Evolutionary conservation across 2,797 vertebrate genomes (phyloP).

Genomic region (Xyrichtys novacula): DNA sequence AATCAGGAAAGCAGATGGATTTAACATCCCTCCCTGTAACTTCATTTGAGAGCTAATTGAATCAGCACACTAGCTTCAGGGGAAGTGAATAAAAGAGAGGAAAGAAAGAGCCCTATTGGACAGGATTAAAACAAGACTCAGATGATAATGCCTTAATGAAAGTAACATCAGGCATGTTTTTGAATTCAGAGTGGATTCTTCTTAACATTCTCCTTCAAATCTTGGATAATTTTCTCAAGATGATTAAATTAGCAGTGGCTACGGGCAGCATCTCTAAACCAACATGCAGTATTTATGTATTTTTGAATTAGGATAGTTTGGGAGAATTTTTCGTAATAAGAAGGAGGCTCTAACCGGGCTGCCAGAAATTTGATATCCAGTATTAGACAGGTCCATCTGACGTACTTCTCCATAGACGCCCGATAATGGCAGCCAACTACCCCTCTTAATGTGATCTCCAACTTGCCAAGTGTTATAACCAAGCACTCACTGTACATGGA

Average conservation of each 20-base stretch:
- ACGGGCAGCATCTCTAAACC: conserved; percentile 17
- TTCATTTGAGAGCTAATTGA: conserved; percentile 79
- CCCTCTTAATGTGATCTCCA: conserved; percentile 9
- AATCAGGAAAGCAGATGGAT: conserved; percentile 75
- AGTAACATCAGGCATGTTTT: conserved; percentile 62
- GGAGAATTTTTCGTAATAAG: neutral
- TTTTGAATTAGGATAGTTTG: conserved; percentile 13
- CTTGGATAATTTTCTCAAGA: conserved; percentile 48
- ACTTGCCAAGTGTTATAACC: conserved; percentile 36
- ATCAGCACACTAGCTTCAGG: conserved; percentile 75
- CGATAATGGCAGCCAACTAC: conserved; percentile 35
- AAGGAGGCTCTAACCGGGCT: conserved; percentile 9
- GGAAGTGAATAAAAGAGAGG: conserved; percentile 69
- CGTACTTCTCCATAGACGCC: conserved; percentile 13
- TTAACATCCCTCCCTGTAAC: conserved; percentile 70
- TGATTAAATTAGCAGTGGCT: conserved; percentile 34
- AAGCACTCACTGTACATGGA: conserved; percentile 1
- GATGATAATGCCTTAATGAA: conserved; percentile 62
- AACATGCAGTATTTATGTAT: conserved; percentile 21
- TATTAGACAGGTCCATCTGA: conserved; percentile 28
- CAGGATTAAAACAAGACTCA: conserved; percentile 64
- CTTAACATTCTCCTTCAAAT: conserved; percentile 49
- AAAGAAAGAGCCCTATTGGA: conserved; percentile 64
- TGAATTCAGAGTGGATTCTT: conserved; percentile 51
- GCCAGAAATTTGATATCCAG: conserved; percentile 12